Evolutionary conservation across 2,888 invertebrate species (phyloP), one percentile per base, ranked within the genome.

Genomic region (Drosophila planitibia): DNA sequence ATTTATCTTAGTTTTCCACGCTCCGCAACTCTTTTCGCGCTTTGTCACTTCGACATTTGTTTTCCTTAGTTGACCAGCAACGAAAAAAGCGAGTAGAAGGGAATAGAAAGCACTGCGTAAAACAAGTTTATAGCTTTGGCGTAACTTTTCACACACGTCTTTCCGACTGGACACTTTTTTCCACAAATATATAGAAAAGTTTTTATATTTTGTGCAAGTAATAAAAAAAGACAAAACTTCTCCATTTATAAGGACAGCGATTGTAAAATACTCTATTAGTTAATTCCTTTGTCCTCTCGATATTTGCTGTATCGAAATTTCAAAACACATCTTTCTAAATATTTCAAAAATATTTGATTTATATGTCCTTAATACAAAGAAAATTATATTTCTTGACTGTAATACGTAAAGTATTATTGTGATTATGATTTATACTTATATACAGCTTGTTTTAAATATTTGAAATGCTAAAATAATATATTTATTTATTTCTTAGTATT

Each of bases 41-140:
- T 85, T 75, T 81, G 69, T 72, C 82, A 87, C 74, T 83, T 85
- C 73, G 83, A 85, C 87, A 83, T 87, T 85, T 83, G 83, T 85
- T 85, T 80, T 78, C 74, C 81, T 85, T 80, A 85, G 75, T 86
- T 85, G 83, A 83, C 85, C 85, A 72, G 4, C 73, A 72, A 52
- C 65, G 58, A 63, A 67, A 4, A 44, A 35, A 37, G 35, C 30
- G 28, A 39, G 55, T 25, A 30, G 67, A 73, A 37, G 37, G 53
- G 39, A 61, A 69, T 53, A 67, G 74, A 76, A 84, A 73, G 72
- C 69, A 81, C 74, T 86, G 25, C 74, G 79, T 63, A 84, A 85
- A 78, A 71, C 70, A 82, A 85, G 85, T 85, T 86, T 86, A 86
- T 87, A 72, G 87, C 85, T 83, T 58, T 70, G 32, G 65, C 63